These are phyloP conservation scores for Phrynocephalus forsythii DNA, from an alignment of 2,797 vertebrate genomes.

Conservation along the genomic window DNA sequence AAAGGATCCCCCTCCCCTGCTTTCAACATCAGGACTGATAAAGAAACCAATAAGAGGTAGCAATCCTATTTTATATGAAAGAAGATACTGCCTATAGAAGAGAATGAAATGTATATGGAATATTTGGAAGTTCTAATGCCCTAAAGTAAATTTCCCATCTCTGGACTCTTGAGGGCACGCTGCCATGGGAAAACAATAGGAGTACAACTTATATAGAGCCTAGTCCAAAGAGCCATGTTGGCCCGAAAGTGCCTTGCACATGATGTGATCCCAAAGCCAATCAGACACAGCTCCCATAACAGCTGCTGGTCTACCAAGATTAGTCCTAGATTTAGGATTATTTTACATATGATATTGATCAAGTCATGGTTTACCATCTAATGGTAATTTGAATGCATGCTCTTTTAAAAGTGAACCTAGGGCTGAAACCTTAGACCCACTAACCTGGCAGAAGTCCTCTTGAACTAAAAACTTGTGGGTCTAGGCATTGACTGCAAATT, in stretches of 20 bases:
- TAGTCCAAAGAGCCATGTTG: neutral
- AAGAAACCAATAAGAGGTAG: neutral
- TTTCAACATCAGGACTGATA: too few relatives aligned
- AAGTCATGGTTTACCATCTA: neutral
- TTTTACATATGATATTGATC: neutral
- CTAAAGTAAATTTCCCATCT: too few relatives aligned
- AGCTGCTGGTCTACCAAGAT: neutral
- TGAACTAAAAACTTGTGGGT: too few relatives aligned
- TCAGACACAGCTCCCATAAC: neutral
- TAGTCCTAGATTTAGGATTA: neutral
- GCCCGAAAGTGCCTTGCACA: neutral
- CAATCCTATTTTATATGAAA: neutral
- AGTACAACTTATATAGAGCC: neutral
- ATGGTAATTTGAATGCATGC: neutral
- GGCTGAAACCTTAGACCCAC: neutral
- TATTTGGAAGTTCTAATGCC: neutral
- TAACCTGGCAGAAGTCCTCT: too few relatives aligned
- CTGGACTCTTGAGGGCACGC: too few relatives aligned
- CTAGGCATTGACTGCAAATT: neutral
- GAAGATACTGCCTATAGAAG: neutral
- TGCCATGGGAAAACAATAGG: too few relatives aligned
- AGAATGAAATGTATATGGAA: too few relatives aligned
- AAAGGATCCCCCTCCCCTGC: neutral
- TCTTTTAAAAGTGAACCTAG: neutral
- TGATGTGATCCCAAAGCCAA: neutral